These are phyloP conservation scores for Reinhardtius hippoglossoides DNA, from an alignment of 2,113 vertebrate species.

Conservation along the genomic window DNA sequence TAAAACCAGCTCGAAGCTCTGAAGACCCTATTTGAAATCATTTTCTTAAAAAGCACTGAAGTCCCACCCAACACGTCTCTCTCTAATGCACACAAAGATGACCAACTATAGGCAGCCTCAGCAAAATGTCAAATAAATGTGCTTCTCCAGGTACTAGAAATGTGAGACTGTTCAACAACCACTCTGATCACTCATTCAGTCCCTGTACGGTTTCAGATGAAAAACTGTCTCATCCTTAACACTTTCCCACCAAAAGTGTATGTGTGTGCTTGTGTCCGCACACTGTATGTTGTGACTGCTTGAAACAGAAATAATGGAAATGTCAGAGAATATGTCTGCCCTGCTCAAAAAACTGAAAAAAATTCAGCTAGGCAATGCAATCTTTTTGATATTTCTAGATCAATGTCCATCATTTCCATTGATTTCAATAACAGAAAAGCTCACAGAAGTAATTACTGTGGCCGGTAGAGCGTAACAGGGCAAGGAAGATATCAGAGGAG, in stretches of 20 bases:
- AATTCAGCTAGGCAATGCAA: neutral
- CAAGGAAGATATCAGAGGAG: neutral
- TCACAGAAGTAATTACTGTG: neutral
- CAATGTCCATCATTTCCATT: neutral
- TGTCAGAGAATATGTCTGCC: neutral
- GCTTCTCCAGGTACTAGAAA: neutral
- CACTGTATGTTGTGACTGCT: neutral
- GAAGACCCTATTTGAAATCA: no score
- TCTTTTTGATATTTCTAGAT: neutral
- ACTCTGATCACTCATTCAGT: neutral
- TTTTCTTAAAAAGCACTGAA: no score
- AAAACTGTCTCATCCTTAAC: neutral
- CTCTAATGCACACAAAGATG: no score
- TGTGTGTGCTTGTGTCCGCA: no score
- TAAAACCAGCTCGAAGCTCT: no score
- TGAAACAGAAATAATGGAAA: neutral
- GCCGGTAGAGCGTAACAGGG: neutral
- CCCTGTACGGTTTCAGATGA: no score
- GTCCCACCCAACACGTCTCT: no score
- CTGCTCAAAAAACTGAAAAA: neutral
- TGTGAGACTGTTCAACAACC: neutral
- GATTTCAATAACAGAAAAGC: neutral
- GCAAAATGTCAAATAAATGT: constrained; percentile 51
- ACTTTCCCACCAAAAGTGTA: no score
- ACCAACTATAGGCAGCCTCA: neutral